A percentile compares a stretch with the other conserved stretches of the same genome.
phyloP scores from a whole-genome alignment of 2,113 vertebrate species.

The Furnarius figulus region DNA sequence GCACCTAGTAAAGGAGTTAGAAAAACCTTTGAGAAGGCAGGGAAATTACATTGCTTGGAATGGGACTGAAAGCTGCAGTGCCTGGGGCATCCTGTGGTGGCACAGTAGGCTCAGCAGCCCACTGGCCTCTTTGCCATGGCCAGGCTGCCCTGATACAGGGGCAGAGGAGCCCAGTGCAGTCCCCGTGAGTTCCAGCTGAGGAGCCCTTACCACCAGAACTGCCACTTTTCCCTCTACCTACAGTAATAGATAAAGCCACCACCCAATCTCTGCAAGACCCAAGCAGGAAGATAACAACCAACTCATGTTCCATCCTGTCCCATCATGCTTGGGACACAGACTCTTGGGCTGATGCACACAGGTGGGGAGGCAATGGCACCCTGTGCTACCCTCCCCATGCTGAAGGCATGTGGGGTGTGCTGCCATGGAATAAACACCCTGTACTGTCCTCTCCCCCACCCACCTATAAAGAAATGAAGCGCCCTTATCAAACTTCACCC shows the following conservation, averaged over 20 bases:
- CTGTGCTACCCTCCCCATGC: fast-evolving
- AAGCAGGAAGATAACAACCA: neutral
- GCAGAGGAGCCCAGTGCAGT: neutral
- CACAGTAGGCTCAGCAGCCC: neutral
- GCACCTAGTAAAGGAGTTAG: neutral
- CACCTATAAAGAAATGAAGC: neutral
- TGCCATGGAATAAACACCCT: neutral
- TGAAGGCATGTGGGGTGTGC: neutral
- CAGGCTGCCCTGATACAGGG: neutral
- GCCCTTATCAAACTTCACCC: neutral
- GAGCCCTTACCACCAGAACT: neutral
- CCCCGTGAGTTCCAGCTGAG: fast-evolving
- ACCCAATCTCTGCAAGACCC: neutral
- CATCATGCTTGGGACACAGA: neutral
- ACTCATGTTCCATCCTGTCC: neutral
- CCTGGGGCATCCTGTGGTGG: neutral
- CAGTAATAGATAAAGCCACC: neutral
- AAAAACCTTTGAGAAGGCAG: neutral
- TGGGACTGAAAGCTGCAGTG: neutral
- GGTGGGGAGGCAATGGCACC: fast-evolving
- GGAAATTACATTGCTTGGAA: neutral
- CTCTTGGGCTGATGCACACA: neutral
- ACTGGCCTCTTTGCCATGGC: neutral
- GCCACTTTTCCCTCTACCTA: neutral
- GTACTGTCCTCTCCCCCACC: neutral